Conservation (phyloP, 1,140 invertebrate genomes). For the Eueides isabella region DNA sequence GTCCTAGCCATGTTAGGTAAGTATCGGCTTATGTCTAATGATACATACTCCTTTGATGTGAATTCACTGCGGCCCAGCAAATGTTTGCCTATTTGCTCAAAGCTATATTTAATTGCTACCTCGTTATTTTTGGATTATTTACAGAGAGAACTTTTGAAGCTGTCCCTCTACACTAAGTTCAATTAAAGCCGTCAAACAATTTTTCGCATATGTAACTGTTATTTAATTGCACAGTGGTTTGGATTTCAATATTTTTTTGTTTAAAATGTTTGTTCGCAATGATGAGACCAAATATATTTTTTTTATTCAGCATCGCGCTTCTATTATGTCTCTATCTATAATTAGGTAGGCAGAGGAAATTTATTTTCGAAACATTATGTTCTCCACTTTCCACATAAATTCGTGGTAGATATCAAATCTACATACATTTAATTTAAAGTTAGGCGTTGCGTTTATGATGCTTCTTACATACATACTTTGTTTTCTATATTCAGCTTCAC, state of each 20-base stretch:
- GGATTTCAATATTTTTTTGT: background rate
- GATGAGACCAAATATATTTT: too few relatives aligned
- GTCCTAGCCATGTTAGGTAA: slow-evolving; percentile 5
- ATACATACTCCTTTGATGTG: slow-evolving; percentile 64
- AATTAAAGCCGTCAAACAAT: slow-evolving; percentile 68
- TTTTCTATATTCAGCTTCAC: too few relatives aligned
- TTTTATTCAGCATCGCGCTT: background rate
- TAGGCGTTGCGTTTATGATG: too few relatives aligned
- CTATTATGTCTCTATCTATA: too few relatives aligned
- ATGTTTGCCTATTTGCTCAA: slow-evolving; percentile 72
- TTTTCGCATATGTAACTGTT: slow-evolving; percentile 58
- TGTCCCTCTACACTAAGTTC: slow-evolving; percentile 46
- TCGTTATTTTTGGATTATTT: slow-evolving; percentile 82
- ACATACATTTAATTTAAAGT: too few relatives aligned
- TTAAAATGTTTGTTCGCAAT: too few relatives aligned
- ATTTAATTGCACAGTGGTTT: slow-evolving; percentile 52
- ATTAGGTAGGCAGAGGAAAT: background rate
- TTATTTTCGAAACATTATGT: too few relatives aligned
- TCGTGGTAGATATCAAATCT: too few relatives aligned
- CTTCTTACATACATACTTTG: too few relatives aligned
- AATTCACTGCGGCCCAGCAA: slow-evolving; percentile 43
- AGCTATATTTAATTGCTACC: slow-evolving; percentile 77
- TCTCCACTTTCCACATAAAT: too few relatives aligned
- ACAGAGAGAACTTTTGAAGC: slow-evolving; percentile 54
- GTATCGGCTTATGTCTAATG: slow-evolving; percentile 48